phyloP scores from a whole-genome alignment of 2,113 vertebrate genomes.

The Centropristis striata region DNA sequence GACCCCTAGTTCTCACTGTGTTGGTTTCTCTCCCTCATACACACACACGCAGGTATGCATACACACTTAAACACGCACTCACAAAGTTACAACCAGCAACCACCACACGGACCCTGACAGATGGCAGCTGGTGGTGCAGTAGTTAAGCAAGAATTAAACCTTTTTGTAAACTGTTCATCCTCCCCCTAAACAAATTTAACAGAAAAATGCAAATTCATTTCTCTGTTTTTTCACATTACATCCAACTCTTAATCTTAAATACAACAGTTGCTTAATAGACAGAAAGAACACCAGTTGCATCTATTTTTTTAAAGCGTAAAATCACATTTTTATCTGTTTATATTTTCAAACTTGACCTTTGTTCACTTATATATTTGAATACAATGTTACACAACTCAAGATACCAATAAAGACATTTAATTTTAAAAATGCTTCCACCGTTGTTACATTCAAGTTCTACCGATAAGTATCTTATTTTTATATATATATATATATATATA shows the following conservation, averaged over 20 bases:
- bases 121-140: constrained; percentile 57
- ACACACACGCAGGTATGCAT: constrained; percentile 47
- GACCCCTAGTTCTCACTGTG: constrained; percentile 67
- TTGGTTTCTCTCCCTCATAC: constrained; percentile 42
- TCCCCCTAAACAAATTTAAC: too few relatives aligned
- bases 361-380: too few relatives aligned
- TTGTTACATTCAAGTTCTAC: too few relatives aligned
- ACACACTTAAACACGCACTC: constrained; percentile 36
- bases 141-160: constrained; percentile 39
- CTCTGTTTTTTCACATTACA: background rate
- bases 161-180: constrained; percentile 40
- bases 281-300: too few relatives aligned
- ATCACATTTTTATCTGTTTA: too few relatives aligned
- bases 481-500: too few relatives aligned
- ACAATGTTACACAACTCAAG: too few relatives aligned
- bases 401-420: too few relatives aligned
- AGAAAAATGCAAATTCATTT: constrained; percentile 29
- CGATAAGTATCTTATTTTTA: too few relatives aligned
- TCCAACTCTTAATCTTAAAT: background rate
- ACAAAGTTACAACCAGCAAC: constrained; percentile 58
- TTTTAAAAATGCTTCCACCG: too few relatives aligned
- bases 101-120: constrained; percentile 64
- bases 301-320: too few relatives aligned
- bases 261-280: background rate
- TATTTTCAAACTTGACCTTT: too few relatives aligned